Percentiles rank a stretch among this genome's conserved stretches.
Conservation (phyloP, 1,140 invertebrate species). For the Tetramorium alpestre region DNA sequence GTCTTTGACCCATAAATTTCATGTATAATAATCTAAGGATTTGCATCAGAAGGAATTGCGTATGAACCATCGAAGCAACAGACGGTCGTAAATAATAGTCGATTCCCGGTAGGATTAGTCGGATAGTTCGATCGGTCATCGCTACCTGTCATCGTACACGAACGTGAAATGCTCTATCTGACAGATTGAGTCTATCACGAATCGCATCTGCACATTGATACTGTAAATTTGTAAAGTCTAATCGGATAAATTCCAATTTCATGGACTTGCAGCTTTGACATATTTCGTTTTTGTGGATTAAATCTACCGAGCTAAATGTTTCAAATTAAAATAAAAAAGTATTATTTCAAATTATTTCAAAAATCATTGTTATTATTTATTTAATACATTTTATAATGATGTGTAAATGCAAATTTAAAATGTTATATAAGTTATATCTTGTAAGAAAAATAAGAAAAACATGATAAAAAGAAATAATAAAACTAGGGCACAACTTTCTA, state of each 20-base stretch:
- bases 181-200: constrained; percentile 36
- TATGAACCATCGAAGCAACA: neutral
- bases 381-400: neutral
- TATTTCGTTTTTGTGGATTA: neutral
- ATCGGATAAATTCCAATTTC: constrained; percentile 47
- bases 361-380: neutral
- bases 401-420: neutral
- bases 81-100: neutral
- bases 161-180: constrained; percentile 25
- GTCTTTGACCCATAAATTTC: neutral
- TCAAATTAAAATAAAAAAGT: neutral
- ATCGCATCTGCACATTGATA: constrained; percentile 21
- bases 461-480: neutral
- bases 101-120: constrained; percentile 25
- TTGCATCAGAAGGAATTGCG: neutral
- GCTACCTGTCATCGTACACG: constrained; percentile 37
- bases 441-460: neutral
- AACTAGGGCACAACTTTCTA: neutral
- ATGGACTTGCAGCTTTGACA: constrained; percentile 1
- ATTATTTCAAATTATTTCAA: neutral
- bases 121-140: constrained; percentile 28
- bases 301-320: neutral
- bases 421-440: neutral
- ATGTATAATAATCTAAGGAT: neutral
- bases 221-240: constrained; percentile 45